Evolutionary conservation across 2,797 vertebrate genomes (phyloP), one percentile per base, ranked within the genome.

Genomic region (Champsocephalus gunnari): DNA sequence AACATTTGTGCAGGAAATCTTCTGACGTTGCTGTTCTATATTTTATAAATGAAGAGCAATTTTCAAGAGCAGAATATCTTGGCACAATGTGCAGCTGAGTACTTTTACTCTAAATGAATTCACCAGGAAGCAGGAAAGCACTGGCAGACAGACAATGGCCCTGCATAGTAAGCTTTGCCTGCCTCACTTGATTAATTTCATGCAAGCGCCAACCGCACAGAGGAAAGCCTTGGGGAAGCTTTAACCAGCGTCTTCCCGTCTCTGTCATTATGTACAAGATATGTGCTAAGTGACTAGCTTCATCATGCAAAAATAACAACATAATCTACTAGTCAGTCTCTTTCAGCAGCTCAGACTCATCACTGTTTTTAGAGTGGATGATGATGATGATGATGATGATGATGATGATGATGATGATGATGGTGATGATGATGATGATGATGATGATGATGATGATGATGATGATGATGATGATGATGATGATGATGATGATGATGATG

Each of bases 241-340:
- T 77, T 81, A 58, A 87, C 48, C 50, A 43, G 41, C 3, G 61
- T 28, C 66, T 67, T 80, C 51, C 32, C 13, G 5, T 66, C 69
- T 62, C 54, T 70, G 60, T 73, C 54, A 73, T 54, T 64, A 57
- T 65, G 51, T 61, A 38, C 43, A 57, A 65, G 45, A 81, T 28
- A 58, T 50, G 17, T 54, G 59, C 34, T 65, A 78, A 81, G 70
- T 75, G 75, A 65, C 16, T 8, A 44, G 51, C 19, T 38, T 48
- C 78, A 77, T 83, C 59, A 81, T 72, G 51, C 60, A 86, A 75
- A 86, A 73, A 58, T 53, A 77, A 74, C 38, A 56, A 21, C 83
- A 76, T 69, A 65, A 76, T 71, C 53, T 53, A 24, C 47, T 47
- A 67, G 72, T 68, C 63, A 24, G 59, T 51, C 17, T 61, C 9